Base-by-base conservation (phyloP, 2,797 vertebrate genomes). In the Distichodus sexfasciatus region DNA sequence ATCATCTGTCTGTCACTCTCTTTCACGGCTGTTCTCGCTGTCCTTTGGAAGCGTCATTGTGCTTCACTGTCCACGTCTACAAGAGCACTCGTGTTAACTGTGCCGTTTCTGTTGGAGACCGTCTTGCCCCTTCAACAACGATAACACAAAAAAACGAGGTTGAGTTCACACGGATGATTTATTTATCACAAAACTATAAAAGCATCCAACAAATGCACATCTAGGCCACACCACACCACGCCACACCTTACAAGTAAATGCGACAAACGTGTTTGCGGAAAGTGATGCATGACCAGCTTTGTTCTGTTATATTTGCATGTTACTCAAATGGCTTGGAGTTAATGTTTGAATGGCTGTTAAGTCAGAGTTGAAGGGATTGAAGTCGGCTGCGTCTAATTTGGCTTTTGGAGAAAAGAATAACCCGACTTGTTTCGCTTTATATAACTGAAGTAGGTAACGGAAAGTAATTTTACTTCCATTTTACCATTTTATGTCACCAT, bases 1-100 rank as follows among this genome's bases (percentile, higher is more conserved):
- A 50, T 51, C 36, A 58, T 69, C 60, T 60, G 51, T 65, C 53
- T 68, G n/a, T 71, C 63, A 61, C 47, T 26, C 36, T 72, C 9
- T 60, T 55, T 51, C 35, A 40, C 24, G 43, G 28, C 29, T 24
- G 12, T 48, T 50, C 69, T 62, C 55, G 36, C 35, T 62, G 51
- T 36, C 46, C 62, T 35, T 66, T 60, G 41, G 26, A 38, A 62
- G 35, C 15, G 50, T 55, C 38, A 44, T 33, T 66, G 58, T 53
- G 61, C 43, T 55, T 68, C 28, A 64, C 44, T 66, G 35, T 70
- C 50, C 31, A 61, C 36, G 31, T 58, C 46, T 55, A 75, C 51
- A 60, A 51, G 50, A 59, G 35, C 43, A 33, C 51, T 69, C 15
- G 24, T 65, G 50, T 63, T 60, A 46, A 63, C 62, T 63, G 23